A percentile compares a stretch with the other conserved stretches of the same genome.
Evolutionary conservation across 2,113 vertebrate species (phyloP).

Genomic region (Donacobius atricapilla): DNA sequence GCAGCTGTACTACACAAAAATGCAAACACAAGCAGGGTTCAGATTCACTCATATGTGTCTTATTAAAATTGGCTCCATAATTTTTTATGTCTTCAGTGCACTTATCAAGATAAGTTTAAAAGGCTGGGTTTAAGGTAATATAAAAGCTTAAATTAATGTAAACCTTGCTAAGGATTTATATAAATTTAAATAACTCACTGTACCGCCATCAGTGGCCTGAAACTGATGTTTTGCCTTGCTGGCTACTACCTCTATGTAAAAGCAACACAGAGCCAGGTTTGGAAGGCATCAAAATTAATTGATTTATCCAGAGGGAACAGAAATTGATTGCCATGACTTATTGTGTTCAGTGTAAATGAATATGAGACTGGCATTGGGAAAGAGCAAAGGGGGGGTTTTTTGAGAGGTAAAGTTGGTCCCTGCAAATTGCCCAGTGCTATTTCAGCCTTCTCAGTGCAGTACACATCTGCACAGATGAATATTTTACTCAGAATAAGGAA

Average conservation of each 20-base stretch:
- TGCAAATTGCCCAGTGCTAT: background rate
- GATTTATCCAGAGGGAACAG: background rate
- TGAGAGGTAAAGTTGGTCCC: background rate
- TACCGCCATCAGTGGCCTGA: background rate
- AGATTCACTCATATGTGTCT: background rate
- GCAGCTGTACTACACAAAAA: background rate
- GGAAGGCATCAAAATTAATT: background rate
- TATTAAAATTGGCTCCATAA: background rate
- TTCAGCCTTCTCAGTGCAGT: background rate
- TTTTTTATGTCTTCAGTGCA: background rate
- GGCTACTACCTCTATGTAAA: background rate
- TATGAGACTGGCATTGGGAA: background rate
- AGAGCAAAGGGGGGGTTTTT: background rate
- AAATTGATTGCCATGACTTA: background rate
- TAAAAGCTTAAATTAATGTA: background rate
- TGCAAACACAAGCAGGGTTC: background rate
- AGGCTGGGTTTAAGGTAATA: background rate
- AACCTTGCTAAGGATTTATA: background rate
- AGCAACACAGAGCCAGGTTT: background rate
- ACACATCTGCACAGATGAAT: background rate
- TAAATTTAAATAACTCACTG: background rate
- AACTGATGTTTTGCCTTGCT: background rate
- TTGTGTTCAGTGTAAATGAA: background rate
- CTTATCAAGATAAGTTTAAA: background rate
- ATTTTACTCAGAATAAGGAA: background rate